These are phyloP conservation scores for Dryobotodes eremita DNA, from an alignment of 2,888 invertebrate species.

Conservation along the genomic window DNA sequence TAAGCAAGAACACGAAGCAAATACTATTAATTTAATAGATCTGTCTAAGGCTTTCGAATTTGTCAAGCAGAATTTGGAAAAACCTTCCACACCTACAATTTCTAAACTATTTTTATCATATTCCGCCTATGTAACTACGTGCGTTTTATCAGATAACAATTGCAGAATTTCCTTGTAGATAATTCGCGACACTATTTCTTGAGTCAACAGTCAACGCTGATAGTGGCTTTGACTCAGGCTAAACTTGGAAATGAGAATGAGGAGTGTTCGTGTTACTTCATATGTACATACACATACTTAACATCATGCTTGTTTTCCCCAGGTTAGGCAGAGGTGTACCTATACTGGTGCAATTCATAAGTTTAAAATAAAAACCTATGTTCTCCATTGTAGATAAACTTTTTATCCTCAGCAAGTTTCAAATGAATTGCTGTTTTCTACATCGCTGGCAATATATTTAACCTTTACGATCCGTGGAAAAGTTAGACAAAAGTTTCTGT, in stretches of 20 bases:
- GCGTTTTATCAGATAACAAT: slow-evolving; percentile 56
- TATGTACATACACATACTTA: neutral
- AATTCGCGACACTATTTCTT: slow-evolving; percentile 69
- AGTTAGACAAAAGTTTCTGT: slow-evolving; percentile 6
- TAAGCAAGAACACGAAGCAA: neutral
- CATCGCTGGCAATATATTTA: slow-evolving; percentile 8
- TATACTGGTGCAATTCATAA: neutral
- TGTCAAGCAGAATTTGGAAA: slow-evolving; percentile 6
- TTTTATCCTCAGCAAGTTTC: slow-evolving; percentile 28
- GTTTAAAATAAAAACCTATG: slow-evolving; percentile 31
- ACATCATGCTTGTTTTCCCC: neutral
- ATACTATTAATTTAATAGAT: slow-evolving; percentile 10
- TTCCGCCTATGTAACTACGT: slow-evolving; percentile 47
- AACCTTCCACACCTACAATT: slow-evolving; percentile 11
- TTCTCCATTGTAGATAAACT: slow-evolving; percentile 4
- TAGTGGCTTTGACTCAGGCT: slow-evolving; percentile 55
- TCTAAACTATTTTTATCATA: slow-evolving; percentile 23
- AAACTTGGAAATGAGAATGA: slow-evolving; percentile 42
- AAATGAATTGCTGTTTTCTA: slow-evolving; percentile 24
- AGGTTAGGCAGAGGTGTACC: neutral
- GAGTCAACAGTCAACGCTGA: slow-evolving; percentile 57
- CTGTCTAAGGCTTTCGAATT: slow-evolving; percentile 31
- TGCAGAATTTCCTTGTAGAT: slow-evolving; percentile 69
- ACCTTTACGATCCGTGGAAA: neutral
- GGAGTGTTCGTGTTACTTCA: slow-evolving; percentile 47